phyloP scores from a whole-genome alignment of 2,113 vertebrate species.

The Cynocephalus volans region DNA sequence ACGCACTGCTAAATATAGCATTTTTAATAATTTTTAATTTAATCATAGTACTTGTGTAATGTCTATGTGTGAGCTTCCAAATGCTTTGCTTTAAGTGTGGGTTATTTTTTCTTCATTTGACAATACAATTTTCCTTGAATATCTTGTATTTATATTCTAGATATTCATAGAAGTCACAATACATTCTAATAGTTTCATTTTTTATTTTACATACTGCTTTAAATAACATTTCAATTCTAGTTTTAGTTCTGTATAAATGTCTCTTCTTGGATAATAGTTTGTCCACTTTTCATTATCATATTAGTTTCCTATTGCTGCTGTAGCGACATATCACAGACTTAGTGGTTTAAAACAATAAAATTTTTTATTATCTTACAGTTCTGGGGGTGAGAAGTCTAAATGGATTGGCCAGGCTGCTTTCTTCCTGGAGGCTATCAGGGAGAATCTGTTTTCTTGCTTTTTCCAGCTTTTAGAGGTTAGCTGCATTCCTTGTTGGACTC shows the following conservation, averaged over 20 bases:
- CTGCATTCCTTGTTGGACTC: background rate
- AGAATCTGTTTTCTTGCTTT: background rate
- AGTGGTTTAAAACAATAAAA: background rate
- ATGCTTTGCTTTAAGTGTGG: background rate
- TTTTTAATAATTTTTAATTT: conserved; percentile 1
- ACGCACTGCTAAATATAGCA: background rate
- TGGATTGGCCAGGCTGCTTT: background rate
- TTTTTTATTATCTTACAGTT: background rate
- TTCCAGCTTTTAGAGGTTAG: background rate
- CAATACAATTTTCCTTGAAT: background rate
- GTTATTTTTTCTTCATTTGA: background rate
- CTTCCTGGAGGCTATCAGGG: background rate
- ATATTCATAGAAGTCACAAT: background rate
- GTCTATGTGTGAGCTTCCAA: background rate
- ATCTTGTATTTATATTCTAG: conserved; percentile 29
- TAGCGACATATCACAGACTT: background rate
- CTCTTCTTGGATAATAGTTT: background rate
- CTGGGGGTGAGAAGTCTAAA: background rate
- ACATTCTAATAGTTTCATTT: background rate
- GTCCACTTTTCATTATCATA: background rate
- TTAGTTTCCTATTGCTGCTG: background rate
- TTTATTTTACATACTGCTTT: background rate
- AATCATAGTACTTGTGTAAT: background rate
- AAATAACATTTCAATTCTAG: background rate
- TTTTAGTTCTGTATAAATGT: background rate